These are phyloP conservation scores for Valencia hispanica DNA, from an alignment of 2,797 vertebrate species.

Conservation along the genomic window DNA sequence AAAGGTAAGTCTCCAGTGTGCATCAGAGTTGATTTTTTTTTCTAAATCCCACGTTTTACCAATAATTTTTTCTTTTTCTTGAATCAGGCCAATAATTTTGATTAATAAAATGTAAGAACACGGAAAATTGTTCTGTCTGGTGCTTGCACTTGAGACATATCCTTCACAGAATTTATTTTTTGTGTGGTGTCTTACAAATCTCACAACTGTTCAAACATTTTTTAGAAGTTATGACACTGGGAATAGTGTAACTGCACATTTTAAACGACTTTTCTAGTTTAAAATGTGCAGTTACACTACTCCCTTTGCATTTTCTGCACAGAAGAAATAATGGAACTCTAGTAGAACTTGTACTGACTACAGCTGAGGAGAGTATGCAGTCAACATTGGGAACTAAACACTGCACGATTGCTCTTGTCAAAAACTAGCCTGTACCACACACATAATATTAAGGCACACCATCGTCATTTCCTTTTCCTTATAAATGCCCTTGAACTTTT, in stretches of 20 bases:
- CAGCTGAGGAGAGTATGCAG: too few relatives aligned
- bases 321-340: not conserved
- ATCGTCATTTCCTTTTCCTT: too few relatives aligned
- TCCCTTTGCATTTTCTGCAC: not conserved
- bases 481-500: too few relatives aligned
- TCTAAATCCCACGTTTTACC: not conserved
- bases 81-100: too few relatives aligned
- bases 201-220: not conserved
- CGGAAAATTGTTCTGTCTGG: not conserved
- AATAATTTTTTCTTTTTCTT: too few relatives aligned
- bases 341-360: not conserved
- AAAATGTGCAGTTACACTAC: not conserved
- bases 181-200: not conserved
- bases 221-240: too few relatives aligned
- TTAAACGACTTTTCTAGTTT: too few relatives aligned
- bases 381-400: too few relatives aligned
- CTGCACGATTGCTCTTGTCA: too few relatives aligned
- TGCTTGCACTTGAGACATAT: not conserved
- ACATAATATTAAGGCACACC: too few relatives aligned
- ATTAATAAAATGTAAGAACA: not conserved
- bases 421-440: too few relatives aligned
- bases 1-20: conserved; percentile 81
- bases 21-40: not conserved
- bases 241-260: too few relatives aligned
- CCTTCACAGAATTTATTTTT: not conserved